phyloP scores from a whole-genome alignment of 2,888 invertebrate genomes.

The Baronia brevicornis region DNA sequence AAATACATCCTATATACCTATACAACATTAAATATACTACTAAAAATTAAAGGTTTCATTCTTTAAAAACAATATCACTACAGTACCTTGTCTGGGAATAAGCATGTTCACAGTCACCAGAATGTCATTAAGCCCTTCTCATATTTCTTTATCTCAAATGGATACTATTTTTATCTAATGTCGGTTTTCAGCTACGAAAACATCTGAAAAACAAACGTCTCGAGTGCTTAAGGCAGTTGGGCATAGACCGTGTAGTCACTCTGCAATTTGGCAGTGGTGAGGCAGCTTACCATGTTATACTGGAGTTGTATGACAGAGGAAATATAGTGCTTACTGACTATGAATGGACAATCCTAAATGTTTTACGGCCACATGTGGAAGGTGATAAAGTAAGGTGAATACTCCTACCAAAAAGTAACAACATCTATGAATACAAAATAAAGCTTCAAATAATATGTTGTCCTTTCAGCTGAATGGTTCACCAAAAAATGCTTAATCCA shows the following conservation, averaged over 20 bases:
- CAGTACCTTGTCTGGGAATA: no score
- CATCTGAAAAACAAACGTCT: slow-evolving; percentile 96
- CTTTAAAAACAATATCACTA: no score
- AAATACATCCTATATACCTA: not conserved
- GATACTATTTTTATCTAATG: no score
- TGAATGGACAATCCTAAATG: slow-evolving; percentile 91
- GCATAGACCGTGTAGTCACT: slow-evolving; percentile 94
- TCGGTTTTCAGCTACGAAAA: slow-evolving; percentile 85
- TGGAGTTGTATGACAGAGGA: slow-evolving; percentile 96
- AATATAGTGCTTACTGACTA: slow-evolving; percentile 96
- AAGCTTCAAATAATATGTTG: no score
- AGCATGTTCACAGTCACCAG: no score
- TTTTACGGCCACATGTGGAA: slow-evolving; percentile 93
- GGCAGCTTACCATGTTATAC: slow-evolving; percentile 94
- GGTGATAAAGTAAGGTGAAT: slow-evolving; percentile 86
- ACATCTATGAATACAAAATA: no score
- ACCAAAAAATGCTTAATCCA: no score
- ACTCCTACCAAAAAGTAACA: not conserved
- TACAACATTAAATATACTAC: no score
- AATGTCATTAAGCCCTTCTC: not conserved
- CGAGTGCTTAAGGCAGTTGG: slow-evolving; percentile 89
- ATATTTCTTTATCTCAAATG: not conserved
- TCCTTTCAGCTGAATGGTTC: no score
- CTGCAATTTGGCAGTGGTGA: slow-evolving; percentile 96
- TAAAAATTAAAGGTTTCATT: no score